Percentiles rank a stretch among this genome's conserved stretches.
These are phyloP conservation scores for Hyphantria cunea DNA, from an alignment of 1,140 invertebrate species.

Conservation along the genomic window DNA sequence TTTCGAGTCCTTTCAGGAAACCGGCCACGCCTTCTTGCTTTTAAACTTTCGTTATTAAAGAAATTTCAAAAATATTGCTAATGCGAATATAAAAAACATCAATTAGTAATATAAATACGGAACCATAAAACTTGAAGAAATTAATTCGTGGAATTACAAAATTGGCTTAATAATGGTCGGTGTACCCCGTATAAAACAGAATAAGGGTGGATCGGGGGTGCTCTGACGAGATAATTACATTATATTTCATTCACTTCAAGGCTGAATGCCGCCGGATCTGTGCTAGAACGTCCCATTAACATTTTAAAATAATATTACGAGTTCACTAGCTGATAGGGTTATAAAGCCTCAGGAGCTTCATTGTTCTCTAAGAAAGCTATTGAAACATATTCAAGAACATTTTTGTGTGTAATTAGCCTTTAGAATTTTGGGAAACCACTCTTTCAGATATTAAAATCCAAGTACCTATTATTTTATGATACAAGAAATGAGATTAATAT, in stretches of 20 bases:
- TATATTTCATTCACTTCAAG: slow-evolving; percentile 29
- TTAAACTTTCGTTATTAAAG: too few relatives aligned
- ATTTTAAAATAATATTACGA: slow-evolving; percentile 25
- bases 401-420: neutral
- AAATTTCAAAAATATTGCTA: too few relatives aligned
- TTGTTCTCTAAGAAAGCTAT: slow-evolving; percentile 2
- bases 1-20: too few relatives aligned
- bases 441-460: neutral
- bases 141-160: slow-evolving; percentile 26
- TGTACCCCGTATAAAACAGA: slow-evolving; percentile 22
- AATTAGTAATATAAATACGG: slow-evolving; percentile 18
- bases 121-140: slow-evolving; percentile 11
- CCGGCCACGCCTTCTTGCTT: too few relatives aligned
- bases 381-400: slow-evolving; percentile 1
- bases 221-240: slow-evolving; percentile 35
- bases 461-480: too few relatives aligned
- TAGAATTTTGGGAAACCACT: neutral
- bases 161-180: slow-evolving; percentile 24
- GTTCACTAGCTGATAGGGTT: slow-evolving; percentile 16
- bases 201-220: neutral
- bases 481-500: too few relatives aligned
- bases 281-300: slow-evolving; percentile 19
- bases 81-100: neutral
- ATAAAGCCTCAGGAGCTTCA: slow-evolving; percentile 1
- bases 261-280: slow-evolving; percentile 20